Conservation (phyloP, 1,140 invertebrate genomes). For the Goniozus legneri region DNA sequence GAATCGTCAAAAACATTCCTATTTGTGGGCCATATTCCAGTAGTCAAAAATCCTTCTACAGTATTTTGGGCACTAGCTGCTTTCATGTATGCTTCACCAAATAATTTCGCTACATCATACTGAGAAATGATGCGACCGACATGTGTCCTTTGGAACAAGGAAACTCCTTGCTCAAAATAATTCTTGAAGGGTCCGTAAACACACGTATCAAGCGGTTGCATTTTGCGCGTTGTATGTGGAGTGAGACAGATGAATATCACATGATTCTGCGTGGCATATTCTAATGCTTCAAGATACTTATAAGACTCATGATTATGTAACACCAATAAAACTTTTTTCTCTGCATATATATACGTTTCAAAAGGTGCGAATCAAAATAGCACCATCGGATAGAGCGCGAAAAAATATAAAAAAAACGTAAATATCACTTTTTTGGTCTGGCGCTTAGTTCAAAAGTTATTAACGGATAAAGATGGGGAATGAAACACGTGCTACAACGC, state of each 20-base stretch:
- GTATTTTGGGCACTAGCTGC: background rate
- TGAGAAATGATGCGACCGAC: background rate
- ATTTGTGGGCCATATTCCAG: conserved; percentile 1
- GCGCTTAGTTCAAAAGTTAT: too few species aligned
- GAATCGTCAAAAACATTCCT: background rate
- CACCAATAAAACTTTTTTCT: background rate
- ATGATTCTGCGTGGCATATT: background rate
- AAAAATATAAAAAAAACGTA: too few species aligned
- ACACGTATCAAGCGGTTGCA: conserved; percentile 1
- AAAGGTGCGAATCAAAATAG: too few species aligned
- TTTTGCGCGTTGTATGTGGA: background rate
- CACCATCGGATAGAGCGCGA: too few species aligned
- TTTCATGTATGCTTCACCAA: background rate
- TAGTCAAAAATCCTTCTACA: background rate
- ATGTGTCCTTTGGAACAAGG: conserved; percentile 1
- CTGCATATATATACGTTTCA: too few species aligned
- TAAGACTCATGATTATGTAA: conserved; percentile 2
- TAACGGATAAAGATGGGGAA: too few species aligned
- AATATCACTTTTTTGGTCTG: too few species aligned
- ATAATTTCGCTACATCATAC: background rate
- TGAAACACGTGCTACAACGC: too few species aligned
- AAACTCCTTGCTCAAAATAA: background rate
- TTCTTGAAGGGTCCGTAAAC: conserved; percentile 5
- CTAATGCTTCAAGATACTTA: conserved; percentile 1
- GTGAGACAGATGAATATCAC: background rate